These are phyloP conservation scores for Hemicentrotus pulcherrimus DNA, from an alignment of 35 echinoderm and acorn worm species.

Conservation along the genomic window DNA sequence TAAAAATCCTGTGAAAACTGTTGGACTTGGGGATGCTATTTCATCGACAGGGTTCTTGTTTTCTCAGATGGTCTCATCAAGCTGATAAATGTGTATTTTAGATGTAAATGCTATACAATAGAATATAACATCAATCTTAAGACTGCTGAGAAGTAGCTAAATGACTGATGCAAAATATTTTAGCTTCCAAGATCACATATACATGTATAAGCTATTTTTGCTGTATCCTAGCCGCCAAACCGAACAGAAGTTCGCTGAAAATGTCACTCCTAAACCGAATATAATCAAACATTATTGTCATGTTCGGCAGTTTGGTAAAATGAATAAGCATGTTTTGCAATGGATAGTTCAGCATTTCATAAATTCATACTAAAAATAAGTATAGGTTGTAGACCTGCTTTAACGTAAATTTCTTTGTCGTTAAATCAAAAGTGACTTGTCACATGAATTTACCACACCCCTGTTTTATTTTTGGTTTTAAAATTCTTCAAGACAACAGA, in stretches of 20 bases:
- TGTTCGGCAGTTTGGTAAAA: neutral
- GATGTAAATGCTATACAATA: neutral
- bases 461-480: no score
- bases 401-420: no score
- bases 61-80: conserved; percentile 66
- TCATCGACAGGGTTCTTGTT: conserved; percentile 86
- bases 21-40: conserved; percentile 95
- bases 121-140: neutral
- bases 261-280: no score
- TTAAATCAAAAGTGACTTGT: no score
- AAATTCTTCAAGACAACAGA: no score
- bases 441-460: no score
- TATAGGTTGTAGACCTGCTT: no score
- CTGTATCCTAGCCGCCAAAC: neutral
- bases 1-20: conserved; percentile 87
- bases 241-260: neutral
- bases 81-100: conserved; percentile 24
- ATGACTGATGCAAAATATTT: neutral
- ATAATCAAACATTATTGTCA: neutral
- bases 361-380: neutral
- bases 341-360: neutral
- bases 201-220: neutral
- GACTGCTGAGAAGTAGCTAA: neutral
- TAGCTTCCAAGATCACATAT: neutral
- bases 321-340: neutral